phyloP scores from a whole-genome alignment of 2,888 invertebrate genomes.

The Athripsodes cinereus region DNA sequence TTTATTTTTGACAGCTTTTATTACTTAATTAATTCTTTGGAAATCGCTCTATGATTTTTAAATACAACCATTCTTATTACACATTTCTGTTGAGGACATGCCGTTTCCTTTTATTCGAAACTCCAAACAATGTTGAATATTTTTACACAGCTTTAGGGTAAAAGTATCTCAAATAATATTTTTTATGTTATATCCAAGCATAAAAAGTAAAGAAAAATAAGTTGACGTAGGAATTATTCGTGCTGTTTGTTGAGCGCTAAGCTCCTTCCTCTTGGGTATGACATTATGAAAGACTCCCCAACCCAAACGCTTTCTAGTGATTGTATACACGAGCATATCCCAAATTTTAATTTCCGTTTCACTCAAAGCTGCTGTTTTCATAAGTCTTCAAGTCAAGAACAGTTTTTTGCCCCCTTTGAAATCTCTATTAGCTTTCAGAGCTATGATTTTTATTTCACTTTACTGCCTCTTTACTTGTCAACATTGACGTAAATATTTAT shows the following conservation, averaged over 20 bases:
- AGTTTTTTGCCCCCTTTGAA: constrained; percentile 10
- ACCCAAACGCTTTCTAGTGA: constrained; percentile 6
- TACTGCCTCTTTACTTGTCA: neutral
- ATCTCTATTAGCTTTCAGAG: constrained; percentile 1
- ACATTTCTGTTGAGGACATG: neutral
- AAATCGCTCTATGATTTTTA: too few species aligned
- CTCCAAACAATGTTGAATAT: neutral
- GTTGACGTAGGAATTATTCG: constrained; percentile 6
- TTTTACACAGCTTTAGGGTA: neutral
- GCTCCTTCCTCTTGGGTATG: constrained; percentile 6
- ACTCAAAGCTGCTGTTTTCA: constrained; percentile 13
- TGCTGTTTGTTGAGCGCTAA: constrained; percentile 2
- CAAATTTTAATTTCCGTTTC: constrained; percentile 21
- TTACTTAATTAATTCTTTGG: too few species aligned
- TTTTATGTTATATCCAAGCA: neutral
- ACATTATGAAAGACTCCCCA: constrained; percentile 10
- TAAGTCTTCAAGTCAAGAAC: constrained; percentile 11
- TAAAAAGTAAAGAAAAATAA: constrained; percentile 12
- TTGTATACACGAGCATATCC: constrained; percentile 16
- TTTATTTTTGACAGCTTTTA: too few species aligned
- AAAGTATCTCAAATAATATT: neutral
- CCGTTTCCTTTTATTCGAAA: neutral
- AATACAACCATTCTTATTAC: too few species aligned
- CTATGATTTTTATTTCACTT: constrained; percentile 4
- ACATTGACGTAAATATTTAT: neutral